phyloP scores from a whole-genome alignment of 2,888 invertebrate genomes.

The Cepaea hortensis region DNA sequence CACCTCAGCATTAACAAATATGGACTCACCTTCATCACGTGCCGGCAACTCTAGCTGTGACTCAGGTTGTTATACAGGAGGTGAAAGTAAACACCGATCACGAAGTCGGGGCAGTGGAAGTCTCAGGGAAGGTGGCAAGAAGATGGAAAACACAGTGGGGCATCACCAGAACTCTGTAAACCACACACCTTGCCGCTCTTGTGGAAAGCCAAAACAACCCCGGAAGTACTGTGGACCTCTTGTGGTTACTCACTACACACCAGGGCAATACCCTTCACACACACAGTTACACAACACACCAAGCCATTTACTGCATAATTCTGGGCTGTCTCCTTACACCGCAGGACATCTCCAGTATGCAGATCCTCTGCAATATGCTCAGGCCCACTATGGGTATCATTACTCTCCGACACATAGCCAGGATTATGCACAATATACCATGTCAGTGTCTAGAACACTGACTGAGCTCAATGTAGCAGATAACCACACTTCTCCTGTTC shows the following conservation, averaged over 20 bases:
- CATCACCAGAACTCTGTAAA: neutral
- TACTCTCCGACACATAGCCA: neutral
- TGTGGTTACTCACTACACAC: neutral
- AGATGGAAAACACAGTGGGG: neutral
- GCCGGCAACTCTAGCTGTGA: slow-evolving; percentile 72
- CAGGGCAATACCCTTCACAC: slow-evolving; percentile 32
- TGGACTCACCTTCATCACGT: slow-evolving; percentile 54
- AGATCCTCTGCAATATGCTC: neutral
- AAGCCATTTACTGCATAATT: neutral
- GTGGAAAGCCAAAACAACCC: slow-evolving; percentile 53
- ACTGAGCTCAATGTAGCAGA: slow-evolving; percentile 40
- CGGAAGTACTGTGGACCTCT: slow-evolving; percentile 16
- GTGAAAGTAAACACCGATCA: slow-evolving; percentile 61
- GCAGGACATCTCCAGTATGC: slow-evolving; percentile 31
- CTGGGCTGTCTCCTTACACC: slow-evolving; percentile 22
- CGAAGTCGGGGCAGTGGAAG: slow-evolving; percentile 1
- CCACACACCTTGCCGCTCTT: slow-evolving; percentile 47
- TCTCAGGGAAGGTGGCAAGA: neutral
- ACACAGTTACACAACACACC: neutral
- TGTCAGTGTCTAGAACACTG: slow-evolving; percentile 39
- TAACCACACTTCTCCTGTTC: neutral
- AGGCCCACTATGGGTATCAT: slow-evolving; percentile 19
- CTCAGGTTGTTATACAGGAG: slow-evolving; percentile 75
- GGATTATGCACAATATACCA: slow-evolving; percentile 14
- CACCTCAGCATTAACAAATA: slow-evolving; percentile 29